phyloP scores from a whole-genome alignment of 23 tunicate genomes.

The Ciona savignyi region DNA sequence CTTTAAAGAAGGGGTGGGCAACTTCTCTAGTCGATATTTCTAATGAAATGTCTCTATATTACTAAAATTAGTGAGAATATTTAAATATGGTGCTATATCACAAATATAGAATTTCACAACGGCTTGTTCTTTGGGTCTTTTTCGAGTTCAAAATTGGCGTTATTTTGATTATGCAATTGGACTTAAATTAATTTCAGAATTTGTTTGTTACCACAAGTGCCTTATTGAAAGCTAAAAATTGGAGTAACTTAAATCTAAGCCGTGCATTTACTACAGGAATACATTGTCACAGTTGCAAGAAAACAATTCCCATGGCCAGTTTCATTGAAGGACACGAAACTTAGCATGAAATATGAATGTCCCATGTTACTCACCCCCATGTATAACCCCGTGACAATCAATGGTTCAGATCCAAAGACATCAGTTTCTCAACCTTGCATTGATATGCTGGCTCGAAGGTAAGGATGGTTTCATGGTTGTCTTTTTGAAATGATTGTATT shows the following conservation, averaged over 20 bases:
- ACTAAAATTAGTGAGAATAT: no score
- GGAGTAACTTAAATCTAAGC: background rate
- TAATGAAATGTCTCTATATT: no score
- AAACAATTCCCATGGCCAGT: constrained; percentile 91
- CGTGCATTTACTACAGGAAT: constrained; percentile 37
- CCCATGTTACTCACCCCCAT: constrained; percentile 85
- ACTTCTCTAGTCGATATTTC: no score
- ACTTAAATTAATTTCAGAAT: no score
- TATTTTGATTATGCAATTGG: no score
- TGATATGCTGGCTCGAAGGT: constrained; percentile 92
- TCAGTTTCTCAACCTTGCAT: constrained; percentile 85
- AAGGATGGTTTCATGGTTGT: background rate
- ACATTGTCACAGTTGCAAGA: constrained; percentile 38
- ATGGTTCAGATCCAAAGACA: constrained; percentile 52
- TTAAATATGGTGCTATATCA: no score
- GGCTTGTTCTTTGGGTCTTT: no score
- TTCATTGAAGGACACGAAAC: constrained; percentile 18
- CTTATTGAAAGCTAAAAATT: no score
- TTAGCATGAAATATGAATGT: constrained; percentile 60
- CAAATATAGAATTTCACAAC: no score
- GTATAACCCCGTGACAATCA: constrained; percentile 55
- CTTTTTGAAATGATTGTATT: background rate
- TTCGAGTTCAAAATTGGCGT: no score
- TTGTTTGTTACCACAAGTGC: no score
- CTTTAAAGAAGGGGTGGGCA: no score